Percentiles rank a stretch among this genome's conserved stretches.
phyloP scores from a whole-genome alignment of 2,113 vertebrate species.

The Corythornis madagascariensis region DNA sequence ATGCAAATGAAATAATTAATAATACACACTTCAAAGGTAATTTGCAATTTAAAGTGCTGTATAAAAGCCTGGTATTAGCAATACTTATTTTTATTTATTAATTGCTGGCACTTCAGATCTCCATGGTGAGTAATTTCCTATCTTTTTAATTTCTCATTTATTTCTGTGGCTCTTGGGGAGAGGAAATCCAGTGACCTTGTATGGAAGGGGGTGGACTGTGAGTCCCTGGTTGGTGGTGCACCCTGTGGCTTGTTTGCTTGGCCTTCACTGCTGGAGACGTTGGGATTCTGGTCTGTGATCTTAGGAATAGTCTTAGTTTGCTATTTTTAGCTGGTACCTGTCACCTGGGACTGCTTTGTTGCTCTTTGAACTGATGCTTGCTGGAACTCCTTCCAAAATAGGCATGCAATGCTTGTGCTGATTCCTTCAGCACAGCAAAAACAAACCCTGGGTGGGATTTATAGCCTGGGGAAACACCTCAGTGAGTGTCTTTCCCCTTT shows the following conservation, averaged over 20 bases:
- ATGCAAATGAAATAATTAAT: slow-evolving; percentile 53
- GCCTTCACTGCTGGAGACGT: rapidly evolving
- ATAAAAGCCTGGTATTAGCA: slow-evolving; percentile 17
- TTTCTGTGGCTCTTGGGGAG: background rate
- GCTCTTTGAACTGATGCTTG: background rate
- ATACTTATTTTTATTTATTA: slow-evolving; percentile 65
- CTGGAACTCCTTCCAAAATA: background rate
- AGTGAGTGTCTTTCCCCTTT: background rate
- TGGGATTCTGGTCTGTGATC: background rate
- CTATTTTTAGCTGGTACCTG: background rate
- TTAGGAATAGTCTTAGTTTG: background rate
- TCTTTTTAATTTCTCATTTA: background rate
- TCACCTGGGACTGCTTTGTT: background rate
- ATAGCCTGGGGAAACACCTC: rapidly evolving
- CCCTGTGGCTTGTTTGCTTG: background rate
- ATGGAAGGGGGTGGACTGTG: background rate
- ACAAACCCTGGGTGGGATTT: background rate
- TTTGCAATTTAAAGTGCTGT: slow-evolving; percentile 58
- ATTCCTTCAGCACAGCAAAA: background rate
- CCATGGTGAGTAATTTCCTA: slow-evolving; percentile 28
- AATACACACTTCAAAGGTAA: slow-evolving; percentile 8
- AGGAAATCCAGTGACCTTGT: background rate
- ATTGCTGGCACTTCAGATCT: slow-evolving; percentile 22
- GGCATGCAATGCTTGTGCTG: background rate
- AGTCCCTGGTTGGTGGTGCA: rapidly evolving